These are phyloP conservation scores for Trachythela sp. DNA, from an alignment of 64 coral and sea anemone genomes.

Conservation along the genomic window DNA sequence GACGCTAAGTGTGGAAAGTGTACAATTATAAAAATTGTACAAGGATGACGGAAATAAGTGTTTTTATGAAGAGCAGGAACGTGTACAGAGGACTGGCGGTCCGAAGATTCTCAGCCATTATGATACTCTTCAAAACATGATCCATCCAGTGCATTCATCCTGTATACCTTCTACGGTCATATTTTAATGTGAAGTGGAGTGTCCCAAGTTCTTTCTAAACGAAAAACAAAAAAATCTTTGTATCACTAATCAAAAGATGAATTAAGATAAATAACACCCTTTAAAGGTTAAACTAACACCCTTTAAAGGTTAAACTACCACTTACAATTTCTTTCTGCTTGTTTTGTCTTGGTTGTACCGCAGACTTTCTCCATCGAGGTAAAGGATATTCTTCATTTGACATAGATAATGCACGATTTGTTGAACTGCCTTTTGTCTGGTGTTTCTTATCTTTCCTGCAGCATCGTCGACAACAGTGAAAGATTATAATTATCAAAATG, in stretches of 20 bases:
- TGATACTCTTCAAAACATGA: too few relatives aligned
- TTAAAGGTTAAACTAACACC: too few relatives aligned
- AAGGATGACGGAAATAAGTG: too few relatives aligned
- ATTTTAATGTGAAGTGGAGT: neutral
- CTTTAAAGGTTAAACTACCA: too few relatives aligned
- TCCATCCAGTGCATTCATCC: too few relatives aligned
- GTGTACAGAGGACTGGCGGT: too few relatives aligned
- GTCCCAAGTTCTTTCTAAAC: conserved; percentile 4
- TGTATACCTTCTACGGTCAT: neutral
- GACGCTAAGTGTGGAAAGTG: too few relatives aligned
- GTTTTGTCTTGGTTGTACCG: neutral
- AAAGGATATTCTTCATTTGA: neutral
- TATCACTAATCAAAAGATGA: too few relatives aligned
- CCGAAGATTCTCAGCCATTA: too few relatives aligned
- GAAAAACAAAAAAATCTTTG: neutral
- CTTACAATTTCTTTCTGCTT: neutral
- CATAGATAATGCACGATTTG: neutral
- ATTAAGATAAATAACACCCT: too few relatives aligned
- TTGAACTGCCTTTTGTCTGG: neutral
- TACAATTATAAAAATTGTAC: too few relatives aligned
- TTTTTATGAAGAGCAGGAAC: too few relatives aligned
- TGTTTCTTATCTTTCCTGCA: neutral
- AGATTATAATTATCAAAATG: neutral
- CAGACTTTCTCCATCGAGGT: neutral
- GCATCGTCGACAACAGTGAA: neutral